Percentiles rank a stretch among this genome's conserved stretches.
Evolutionary conservation across 2,797 vertebrate genomes (phyloP).

Genomic region (Phrynocephalus vlangalii): DNA sequence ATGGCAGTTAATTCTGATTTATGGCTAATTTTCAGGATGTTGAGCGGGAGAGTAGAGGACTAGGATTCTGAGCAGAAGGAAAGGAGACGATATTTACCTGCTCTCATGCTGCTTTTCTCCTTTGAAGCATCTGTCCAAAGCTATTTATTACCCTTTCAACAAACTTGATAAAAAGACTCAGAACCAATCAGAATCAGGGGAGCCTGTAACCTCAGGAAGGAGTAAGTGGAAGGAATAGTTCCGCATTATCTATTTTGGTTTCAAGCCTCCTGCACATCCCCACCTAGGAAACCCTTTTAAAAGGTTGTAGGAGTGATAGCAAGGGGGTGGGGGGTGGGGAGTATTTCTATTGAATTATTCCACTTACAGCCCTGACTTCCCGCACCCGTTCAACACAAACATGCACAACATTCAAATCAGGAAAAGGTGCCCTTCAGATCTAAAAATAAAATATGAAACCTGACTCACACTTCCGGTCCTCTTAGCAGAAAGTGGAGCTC

Average conservation of each 20-base stretch:
- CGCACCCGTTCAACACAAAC: background rate
- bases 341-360: background rate
- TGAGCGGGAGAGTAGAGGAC: background rate
- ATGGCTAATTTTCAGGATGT: background rate
- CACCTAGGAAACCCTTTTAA: background rate
- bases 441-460: background rate
- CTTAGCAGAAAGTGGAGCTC: background rate
- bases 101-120: background rate
- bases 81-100: background rate
- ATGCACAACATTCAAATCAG: background rate
- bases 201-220: background rate
- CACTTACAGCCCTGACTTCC: background rate
- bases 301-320: background rate
- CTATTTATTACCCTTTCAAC: background rate
- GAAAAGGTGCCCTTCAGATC: background rate
- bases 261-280: background rate
- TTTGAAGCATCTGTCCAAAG: background rate
- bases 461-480: background rate
- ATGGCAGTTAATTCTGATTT: background rate
- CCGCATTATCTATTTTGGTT: background rate
- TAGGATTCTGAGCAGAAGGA: background rate
- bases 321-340: background rate
- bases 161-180: background rate
- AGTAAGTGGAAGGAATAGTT: background rate
- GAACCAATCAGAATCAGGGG: no score